phyloP scores from a whole-genome alignment of 2,797 vertebrate species.

The Poecilia wingei region DNA sequence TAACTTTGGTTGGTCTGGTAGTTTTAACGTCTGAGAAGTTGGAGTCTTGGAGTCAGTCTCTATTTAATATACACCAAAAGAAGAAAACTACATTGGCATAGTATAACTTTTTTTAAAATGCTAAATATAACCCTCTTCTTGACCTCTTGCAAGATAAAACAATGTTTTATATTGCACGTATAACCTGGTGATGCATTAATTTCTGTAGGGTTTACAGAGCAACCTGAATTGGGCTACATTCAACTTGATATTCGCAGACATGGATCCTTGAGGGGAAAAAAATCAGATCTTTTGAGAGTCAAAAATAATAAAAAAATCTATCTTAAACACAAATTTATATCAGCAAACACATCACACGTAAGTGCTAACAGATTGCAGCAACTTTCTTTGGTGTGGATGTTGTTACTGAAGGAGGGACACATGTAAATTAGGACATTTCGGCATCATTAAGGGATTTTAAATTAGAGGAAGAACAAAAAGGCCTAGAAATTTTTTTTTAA shows the following conservation, averaged over 20 bases:
- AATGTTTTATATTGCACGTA: not conserved
- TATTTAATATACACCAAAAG: not conserved
- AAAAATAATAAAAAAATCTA: not conserved
- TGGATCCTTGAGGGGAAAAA: not conserved
- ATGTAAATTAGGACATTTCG: not conserved
- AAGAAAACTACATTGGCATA: not conserved
- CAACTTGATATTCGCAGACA: not conserved
- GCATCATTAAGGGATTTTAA: not conserved
- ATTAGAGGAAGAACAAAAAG: not conserved
- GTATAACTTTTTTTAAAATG: not conserved
- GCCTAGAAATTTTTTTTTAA: not conserved
- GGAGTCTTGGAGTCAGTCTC: not conserved
- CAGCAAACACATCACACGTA: not conserved
- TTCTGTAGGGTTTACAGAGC: not conserved
- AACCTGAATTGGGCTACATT: not conserved
- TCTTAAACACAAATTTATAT: not conserved
- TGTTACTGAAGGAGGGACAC: not conserved
- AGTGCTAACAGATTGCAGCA: not conserved
- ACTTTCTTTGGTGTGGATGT: not conserved
- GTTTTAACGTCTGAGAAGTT: not conserved
- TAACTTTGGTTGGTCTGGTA: not conserved
- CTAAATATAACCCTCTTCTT: not conserved
- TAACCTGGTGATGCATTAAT: not conserved
- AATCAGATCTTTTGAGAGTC: not conserved
- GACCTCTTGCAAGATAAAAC: not conserved